A percentile compares a stretch with the other conserved stretches of the same genome.
These are phyloP conservation scores for Palythoa grandis DNA, from an alignment of 92 coral and sea anemone species.

Conservation along the genomic window DNA sequence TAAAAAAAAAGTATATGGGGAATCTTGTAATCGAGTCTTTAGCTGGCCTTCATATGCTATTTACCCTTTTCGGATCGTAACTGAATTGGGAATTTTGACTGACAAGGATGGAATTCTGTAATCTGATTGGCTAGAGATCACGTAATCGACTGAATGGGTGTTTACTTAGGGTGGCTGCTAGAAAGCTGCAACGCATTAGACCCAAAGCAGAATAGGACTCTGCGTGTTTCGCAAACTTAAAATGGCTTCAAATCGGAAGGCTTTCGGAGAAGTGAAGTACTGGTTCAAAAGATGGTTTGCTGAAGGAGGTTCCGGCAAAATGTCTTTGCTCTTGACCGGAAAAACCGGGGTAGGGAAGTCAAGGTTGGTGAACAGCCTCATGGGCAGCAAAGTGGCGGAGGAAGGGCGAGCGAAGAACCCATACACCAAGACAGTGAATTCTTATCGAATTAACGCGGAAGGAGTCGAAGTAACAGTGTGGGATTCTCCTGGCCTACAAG, in stretches of 20 bases:
- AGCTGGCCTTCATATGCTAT: no score
- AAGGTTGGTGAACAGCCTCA: conserved; percentile 47
- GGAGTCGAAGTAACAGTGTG: conserved; percentile 28
- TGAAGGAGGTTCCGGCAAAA: background rate
- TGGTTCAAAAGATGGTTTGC: background rate
- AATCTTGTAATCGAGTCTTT: no score
- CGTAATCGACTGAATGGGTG: background rate
- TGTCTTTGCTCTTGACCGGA: conserved; percentile 43
- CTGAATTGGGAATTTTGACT: no score
- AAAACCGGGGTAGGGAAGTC: conserved; percentile 65
- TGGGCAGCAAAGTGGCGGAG: conserved; percentile 36
- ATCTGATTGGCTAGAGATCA: background rate
- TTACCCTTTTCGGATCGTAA: no score
- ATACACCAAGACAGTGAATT: background rate
- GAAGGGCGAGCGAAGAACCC: conserved; percentile 33
- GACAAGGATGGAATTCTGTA: no score
- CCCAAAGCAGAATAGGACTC: no score
- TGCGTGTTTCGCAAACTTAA: no score
- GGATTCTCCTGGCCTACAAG: conserved; percentile 64
- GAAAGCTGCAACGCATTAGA: no score
- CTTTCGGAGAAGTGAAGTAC: background rate
- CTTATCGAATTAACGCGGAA: background rate
- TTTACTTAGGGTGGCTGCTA: background rate
- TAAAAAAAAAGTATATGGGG: no score
- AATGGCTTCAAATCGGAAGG: background rate